phyloP scores from a whole-genome alignment of 1,140 invertebrate genomes.

The Lepidurus packardi region DNA sequence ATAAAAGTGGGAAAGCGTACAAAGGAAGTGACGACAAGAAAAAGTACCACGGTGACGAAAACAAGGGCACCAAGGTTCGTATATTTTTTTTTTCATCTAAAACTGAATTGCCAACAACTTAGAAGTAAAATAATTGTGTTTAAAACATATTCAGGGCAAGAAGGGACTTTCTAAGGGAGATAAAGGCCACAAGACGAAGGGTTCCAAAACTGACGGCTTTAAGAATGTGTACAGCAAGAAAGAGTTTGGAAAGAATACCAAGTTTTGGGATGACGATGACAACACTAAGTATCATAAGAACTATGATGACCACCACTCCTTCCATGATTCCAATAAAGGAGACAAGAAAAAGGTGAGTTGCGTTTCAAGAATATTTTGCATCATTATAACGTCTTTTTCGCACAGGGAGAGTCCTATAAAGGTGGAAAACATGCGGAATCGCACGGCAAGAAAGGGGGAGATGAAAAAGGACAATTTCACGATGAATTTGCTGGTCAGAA shows the following conservation, averaged over 20 bases:
- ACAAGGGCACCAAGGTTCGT: conserved; percentile 16
- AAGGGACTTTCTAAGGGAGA: conserved; percentile 26
- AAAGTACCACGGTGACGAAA: conserved; percentile 24
- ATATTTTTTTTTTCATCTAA: not conserved
- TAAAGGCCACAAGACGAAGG: conserved; percentile 27
- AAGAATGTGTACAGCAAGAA: conserved; percentile 41
- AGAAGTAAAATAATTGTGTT: not conserved
- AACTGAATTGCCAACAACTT: not conserved
- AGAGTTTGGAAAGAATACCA: conserved; percentile 39
- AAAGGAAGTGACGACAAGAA: conserved; percentile 28
- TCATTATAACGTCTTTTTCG: not conserved
- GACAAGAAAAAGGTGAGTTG: conserved; percentile 36
- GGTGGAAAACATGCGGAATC: conserved; percentile 30
- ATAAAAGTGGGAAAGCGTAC: conserved; percentile 18
- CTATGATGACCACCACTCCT: conserved; percentile 1
- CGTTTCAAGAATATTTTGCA: conserved; percentile 6
- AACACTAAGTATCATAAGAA: conserved; percentile 31
- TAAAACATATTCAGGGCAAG: conserved; percentile 19
- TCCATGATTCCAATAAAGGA: conserved; percentile 38
- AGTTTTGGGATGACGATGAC: conserved; percentile 39
- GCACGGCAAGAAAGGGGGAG: conserved; percentile 35
- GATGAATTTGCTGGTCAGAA: not conserved
- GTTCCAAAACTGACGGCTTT: conserved; percentile 34
- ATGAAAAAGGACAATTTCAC: conserved; percentile 23
- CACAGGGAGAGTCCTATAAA: conserved; percentile 32